A percentile compares a stretch with the other conserved stretches of the same genome.
Evolutionary conservation across 37 sponge, comb jelly and placozoan genomes (phyloP).

Genomic region (Aplysina aerophoba): DNA sequence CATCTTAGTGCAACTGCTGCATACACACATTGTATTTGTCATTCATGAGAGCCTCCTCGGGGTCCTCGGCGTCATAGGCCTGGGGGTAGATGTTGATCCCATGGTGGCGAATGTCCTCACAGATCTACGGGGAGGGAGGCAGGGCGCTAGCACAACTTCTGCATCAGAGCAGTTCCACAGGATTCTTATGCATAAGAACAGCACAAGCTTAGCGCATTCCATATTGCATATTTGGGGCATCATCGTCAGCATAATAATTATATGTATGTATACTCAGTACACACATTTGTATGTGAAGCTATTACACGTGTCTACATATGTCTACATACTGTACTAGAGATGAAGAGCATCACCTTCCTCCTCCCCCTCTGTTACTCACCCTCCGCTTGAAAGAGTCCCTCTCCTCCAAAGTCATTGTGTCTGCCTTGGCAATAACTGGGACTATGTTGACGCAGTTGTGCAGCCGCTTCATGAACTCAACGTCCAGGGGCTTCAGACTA

Average conservation of each 20-base stretch:
- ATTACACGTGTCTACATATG: no score
- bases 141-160: background rate
- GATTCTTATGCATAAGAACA: no score
- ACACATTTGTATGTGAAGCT: no score
- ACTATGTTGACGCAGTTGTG: slow-evolving; percentile 92
- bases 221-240: no score
- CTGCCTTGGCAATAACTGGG: slow-evolving; percentile 96
- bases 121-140: slow-evolving; percentile 51
- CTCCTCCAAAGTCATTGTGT: slow-evolving; percentile 93
- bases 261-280: no score
- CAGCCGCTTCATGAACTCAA: slow-evolving; percentile 94
- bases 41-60: slow-evolving; percentile 83
- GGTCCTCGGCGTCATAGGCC: slow-evolving; percentile 86
- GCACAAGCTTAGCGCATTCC: no score
- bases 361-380: slow-evolving; percentile 29
- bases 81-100: slow-evolving; percentile 92
- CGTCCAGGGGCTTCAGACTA: slow-evolving; percentile 78
- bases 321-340: background rate
- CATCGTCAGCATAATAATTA: no score
- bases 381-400: slow-evolving; percentile 92
- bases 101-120: slow-evolving; percentile 84
- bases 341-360: background rate
- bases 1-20: no score
- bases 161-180: no score
- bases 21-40: slow-evolving; percentile 36